Conservation (phyloP, 2,888 invertebrate genomes). For the Ptychoptera contaminata region DNA sequence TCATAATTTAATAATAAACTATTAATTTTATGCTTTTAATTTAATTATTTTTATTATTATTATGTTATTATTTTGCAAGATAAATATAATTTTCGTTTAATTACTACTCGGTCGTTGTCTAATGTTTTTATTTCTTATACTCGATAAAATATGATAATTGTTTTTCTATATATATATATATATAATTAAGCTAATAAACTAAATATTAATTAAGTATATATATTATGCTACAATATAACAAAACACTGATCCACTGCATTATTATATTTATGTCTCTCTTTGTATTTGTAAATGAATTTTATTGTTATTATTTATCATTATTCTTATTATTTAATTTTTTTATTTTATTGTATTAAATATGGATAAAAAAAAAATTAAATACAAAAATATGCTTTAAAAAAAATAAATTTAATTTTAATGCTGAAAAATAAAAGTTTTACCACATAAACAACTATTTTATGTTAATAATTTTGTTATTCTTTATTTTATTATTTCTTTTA, state of each 20-base stretch:
- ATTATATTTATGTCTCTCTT: background rate
- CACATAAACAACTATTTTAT: constrained; percentile 4
- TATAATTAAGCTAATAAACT: background rate
- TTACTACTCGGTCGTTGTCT: background rate
- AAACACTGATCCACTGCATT: constrained; percentile 21
- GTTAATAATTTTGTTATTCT: constrained; percentile 7
- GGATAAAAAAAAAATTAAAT: constrained; percentile 5
- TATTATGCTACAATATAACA: constrained; percentile 16
- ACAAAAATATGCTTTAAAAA: constrained; percentile 5
- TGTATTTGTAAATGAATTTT: constrained; percentile 1
- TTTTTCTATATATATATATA: background rate
- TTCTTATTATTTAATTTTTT: constrained; percentile 5
- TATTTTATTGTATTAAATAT: constrained; percentile 4
- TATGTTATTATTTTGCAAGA: too few species aligned
- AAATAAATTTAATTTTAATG: constrained; percentile 6
- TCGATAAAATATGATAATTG: background rate
- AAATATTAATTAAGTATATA: constrained; percentile 3
- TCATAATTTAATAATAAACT: too few species aligned
- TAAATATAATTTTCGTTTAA: too few species aligned
- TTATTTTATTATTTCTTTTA: constrained; percentile 9
- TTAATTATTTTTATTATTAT: too few species aligned
- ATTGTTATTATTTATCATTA: constrained; percentile 6
- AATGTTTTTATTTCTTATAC: background rate
- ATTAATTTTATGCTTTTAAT: too few species aligned
- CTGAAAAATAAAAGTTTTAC: constrained; percentile 9